Base-by-base conservation (phyloP, 2,888 invertebrate species). In the Metopia argyrocephala region DNA sequence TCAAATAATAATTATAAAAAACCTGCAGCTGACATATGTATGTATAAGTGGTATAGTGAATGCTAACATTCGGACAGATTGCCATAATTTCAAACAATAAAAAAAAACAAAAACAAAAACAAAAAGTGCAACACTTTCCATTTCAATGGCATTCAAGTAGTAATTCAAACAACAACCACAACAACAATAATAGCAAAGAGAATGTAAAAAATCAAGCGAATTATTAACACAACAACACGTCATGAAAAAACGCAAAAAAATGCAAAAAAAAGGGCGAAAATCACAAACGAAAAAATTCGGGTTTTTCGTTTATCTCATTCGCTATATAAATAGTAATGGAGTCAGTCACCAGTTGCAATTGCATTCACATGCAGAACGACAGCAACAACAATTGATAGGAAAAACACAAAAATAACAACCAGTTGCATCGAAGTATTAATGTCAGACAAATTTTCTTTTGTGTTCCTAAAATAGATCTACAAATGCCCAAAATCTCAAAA, bases 221-320 rank as follows among this genome's bases (percentile, higher is more conserved):
- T 78, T 61, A 74, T 70, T 78, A 81, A 78, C 81, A 78, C 78
- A 45, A 70, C 78, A 78, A 78, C 78, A 81, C 81, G 74, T 81
- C 81, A 81, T 78, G 74, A 50, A 61, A 79, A 45, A 78, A 59
- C 59, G 62, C 78, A 62, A 71, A 54, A 56, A n/a, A 76, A 20
- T 15, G 1, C 62, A 78, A 68, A 62, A 21, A 76, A 48, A 20
- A 1, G 57, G 27, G 9, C 31, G 18, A 12, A 64, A 52, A 68
- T 45, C 61, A 76, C 52, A 54, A 56, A 23, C 61, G 54, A 21
- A 2, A 23, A 5, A 12, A 62, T 38, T 38, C 12, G 6, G 31
- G 46, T 57, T 68, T 52, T 68, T 31, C 38, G 56, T 54, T 78
- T 68, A 45, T 59, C 28, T 20, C 12, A n/a, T 18, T 9, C 31